Conservation (phyloP, 2,797 vertebrate genomes). For the Enteromius mattozi region DNA sequence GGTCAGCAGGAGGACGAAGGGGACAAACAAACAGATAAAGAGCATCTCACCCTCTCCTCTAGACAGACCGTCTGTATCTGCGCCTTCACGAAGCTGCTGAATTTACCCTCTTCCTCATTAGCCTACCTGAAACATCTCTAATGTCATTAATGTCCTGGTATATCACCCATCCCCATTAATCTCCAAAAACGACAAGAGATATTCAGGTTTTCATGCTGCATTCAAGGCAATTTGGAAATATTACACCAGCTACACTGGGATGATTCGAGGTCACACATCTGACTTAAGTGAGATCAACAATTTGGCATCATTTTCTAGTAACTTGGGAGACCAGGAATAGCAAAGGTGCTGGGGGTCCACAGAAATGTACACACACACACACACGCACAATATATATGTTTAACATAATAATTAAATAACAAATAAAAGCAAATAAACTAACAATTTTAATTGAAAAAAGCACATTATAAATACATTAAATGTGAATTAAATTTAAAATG, state of each 20-base stretch:
- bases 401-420: not conserved
- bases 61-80: not conserved
- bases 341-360: not conserved
- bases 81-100: not conserved
- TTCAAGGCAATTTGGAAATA: not conserved
- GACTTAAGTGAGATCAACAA: not conserved
- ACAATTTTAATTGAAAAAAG: not conserved
- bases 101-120: constrained; percentile 25
- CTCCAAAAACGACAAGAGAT: not conserved
- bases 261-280: too few species aligned
- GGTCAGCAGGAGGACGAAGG: not conserved
- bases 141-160: constrained; percentile 42
- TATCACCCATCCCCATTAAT: constrained; percentile 24
- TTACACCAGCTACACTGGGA: not conserved
- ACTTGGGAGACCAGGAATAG: not conserved
- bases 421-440: not conserved
- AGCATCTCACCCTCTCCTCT: constrained; percentile 21
- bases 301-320: not conserved
- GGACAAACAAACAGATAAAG: constrained; percentile 31
- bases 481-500: not conserved
- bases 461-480: not conserved
- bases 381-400: not conserved
- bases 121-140: constrained; percentile 31
- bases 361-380: too few species aligned
- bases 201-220: not conserved